Evolutionary conservation across 2,888 invertebrate species (phyloP), one percentile per base, ranked within the genome.

Genomic region (Trichacis sp.): DNA sequence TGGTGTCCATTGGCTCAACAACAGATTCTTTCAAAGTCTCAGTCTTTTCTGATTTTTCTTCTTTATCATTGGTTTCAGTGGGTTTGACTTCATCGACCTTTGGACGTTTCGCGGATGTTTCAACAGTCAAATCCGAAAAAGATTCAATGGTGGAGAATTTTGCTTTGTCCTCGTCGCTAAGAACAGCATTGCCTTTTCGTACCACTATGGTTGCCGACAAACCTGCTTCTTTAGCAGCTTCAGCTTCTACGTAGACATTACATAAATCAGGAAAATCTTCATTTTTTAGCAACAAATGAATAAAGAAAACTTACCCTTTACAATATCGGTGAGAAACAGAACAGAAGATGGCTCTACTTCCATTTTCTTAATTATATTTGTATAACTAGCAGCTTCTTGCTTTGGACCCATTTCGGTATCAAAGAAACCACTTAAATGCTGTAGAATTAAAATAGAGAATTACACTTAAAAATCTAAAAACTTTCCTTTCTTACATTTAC

Each of bases 321-420:
- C 86, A 74, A 93, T 87, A 83, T 98, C 97, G 40, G 96, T 97
- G 11, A 97, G 87, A 83, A 96, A 98, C 12, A 97, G 79, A 46
- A 96, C 88, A 64, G 93, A 89, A 6, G 89, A 88, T 12, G 92
- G 84, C 33, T 88, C 85, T 61, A 87, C 86, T 48, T 87, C 87
- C 42, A 96, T 88, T 73, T 91, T 87, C 70, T 89, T 86, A 1
- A 89, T 87, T 64, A 98, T 97, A 45, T 89, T 90, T 53, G 86
- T 87, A 83, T 97, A 98, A 74, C 96, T 97, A 1, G 87, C 84
- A 0, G 87, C 77, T 70, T 95, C 93, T 68, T 90, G 90, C 83
- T 98, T 98, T 24, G 88, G 83, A 0, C 98, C 98, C 59, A 93
- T 88, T 2, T 88, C 89, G 0, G 96, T 96, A 80, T 98, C 97